Percentiles rank a stretch among this genome's conserved stretches.
phyloP scores from a whole-genome alignment of 2,113 vertebrate species.

The Progne subis region DNA sequence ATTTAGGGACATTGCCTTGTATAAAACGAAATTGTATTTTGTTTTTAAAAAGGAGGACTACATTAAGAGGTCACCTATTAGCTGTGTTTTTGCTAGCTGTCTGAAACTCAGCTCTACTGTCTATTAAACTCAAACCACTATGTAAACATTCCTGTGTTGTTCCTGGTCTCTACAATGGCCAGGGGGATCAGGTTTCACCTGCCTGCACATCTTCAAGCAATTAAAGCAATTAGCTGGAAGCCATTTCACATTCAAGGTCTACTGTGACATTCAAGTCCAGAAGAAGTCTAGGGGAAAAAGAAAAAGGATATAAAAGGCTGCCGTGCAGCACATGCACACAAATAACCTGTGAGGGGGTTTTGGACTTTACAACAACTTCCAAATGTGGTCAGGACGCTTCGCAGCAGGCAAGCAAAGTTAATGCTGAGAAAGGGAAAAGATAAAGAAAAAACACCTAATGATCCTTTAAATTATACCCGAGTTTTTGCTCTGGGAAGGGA shows the following conservation, averaged over 20 bases:
- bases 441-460: neutral
- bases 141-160: conserved; percentile 87
- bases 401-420: conserved; percentile 32
- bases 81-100: conserved; percentile 84
- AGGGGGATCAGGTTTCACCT: conserved; percentile 89
- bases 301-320: neutral
- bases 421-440: conserved; percentile 21
- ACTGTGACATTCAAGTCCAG: conserved; percentile 83
- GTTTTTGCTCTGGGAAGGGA: neutral
- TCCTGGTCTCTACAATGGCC: conserved; percentile 84
- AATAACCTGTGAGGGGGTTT: neutral
- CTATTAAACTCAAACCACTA: conserved; percentile 86
- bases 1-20: conserved; percentile 78
- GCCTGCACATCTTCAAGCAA: conserved; percentile 93
- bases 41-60: conserved; percentile 75
- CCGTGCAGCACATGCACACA: conserved; percentile 8
- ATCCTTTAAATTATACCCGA: conserved; percentile 52
- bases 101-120: conserved; percentile 82
- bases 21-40: conserved; percentile 72
- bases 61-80: conserved; percentile 89
- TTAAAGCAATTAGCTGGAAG: conserved; percentile 92
- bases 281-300: conserved; percentile 59
- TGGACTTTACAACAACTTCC: conserved; percentile 9
- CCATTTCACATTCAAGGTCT: conserved; percentile 91
- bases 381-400: conserved; percentile 10